phyloP scores from a whole-genome alignment of 2,113 vertebrate genomes.

The Notechis scutatus region DNA sequence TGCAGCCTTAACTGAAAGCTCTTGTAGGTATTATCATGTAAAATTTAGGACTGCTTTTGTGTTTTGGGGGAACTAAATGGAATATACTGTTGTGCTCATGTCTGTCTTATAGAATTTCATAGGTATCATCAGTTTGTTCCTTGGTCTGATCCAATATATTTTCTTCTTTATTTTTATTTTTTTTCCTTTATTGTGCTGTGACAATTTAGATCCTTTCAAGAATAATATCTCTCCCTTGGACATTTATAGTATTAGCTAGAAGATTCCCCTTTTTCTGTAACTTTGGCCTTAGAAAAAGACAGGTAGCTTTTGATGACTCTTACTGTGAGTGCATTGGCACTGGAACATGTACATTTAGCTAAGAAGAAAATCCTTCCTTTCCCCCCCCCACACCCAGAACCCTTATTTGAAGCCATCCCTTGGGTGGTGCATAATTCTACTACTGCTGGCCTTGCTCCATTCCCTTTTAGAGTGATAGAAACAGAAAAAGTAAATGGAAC shows the following conservation, averaged over 20 bases:
- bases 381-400: background rate
- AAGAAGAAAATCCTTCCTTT: background rate
- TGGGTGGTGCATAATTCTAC: background rate
- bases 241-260: background rate
- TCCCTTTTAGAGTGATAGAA: background rate
- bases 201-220: background rate
- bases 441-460: background rate
- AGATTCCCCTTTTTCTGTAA: no score
- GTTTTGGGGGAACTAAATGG: background rate
- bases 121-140: background rate
- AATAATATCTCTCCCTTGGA: background rate
- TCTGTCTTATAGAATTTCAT: background rate
- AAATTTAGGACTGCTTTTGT: background rate
- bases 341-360: background rate
- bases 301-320: background rate
- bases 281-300: background rate
- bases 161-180: background rate
- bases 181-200: background rate
- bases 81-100: background rate
- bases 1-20: background rate
- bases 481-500: background rate
- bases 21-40: background rate
- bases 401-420: background rate
- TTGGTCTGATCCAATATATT: background rate
- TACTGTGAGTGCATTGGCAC: background rate